Base-by-base conservation (phyloP, 2,888 invertebrate species). In the Agrotis segetum region DNA sequence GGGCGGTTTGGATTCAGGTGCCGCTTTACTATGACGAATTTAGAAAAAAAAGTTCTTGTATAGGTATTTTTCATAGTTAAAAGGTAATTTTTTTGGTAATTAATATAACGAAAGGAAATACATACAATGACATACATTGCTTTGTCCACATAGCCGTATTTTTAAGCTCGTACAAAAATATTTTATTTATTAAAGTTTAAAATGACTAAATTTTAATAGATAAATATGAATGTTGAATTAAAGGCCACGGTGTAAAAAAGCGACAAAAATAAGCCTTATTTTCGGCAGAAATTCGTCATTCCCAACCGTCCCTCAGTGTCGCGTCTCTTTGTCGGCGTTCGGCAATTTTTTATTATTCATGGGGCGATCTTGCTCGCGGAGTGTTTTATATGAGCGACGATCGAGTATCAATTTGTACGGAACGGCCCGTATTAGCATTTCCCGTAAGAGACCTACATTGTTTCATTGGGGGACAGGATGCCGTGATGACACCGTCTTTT, bases 371-470 rank as follows among this genome's bases (percentile, higher is more conserved):
- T 91, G 91, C 91, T 92, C 91, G 91, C 91, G 91, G 94, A 96
- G 96, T 96, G 96, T 96, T 96, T 96, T 96, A 96, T 96, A 96
- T 96, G 96, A 95, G 95, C 94, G 93, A 96, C 96, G 95, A 96
- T 96, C 95, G 96, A 95, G 94, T 96, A 96, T 96, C 96, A 96
- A 96, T 96, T 96, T 96, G 96, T 95, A 92, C 90, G 89, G 91
- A 93, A 91, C 92, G 93, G 88, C 92, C 92, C 90, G 90, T 93
- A 95, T 96, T 96, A 95, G 94, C 96, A 95, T 96, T 93, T 93
- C 92, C 92, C 88, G 86, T 89, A 86, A 87, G 87, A 90, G 90
- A 40, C 92, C 91, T 92, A 95, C 94, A 94, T 94, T 95, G 94
- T 95, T 92, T 89, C 89, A 90, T 86, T 79, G 79, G 77, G 74